Conservation (phyloP, 1,140 invertebrate genomes). For the Megalonaias nervosa region DNA sequence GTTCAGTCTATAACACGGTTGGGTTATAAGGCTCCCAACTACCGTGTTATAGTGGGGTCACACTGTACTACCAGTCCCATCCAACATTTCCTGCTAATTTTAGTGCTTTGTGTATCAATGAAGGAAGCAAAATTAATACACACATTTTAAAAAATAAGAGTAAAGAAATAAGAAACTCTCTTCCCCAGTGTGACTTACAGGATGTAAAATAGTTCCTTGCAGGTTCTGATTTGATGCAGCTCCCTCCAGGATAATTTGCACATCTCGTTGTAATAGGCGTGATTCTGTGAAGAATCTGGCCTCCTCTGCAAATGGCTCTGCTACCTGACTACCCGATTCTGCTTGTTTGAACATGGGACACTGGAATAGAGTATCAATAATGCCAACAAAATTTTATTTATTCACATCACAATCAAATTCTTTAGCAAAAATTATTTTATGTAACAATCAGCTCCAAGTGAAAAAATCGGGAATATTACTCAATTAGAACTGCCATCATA, state of each 20-base stretch:
- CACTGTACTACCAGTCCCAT: too few species aligned
- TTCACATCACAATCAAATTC: not conserved
- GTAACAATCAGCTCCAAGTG: too few species aligned
- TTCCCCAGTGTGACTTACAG: slow-evolving; percentile 74
- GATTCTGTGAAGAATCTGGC: slow-evolving; percentile 93
- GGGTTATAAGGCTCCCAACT: too few species aligned
- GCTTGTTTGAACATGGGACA: slow-evolving; percentile 85
- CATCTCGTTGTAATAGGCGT: slow-evolving; percentile 91
- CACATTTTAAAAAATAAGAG: too few species aligned
- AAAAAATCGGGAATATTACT: too few species aligned
- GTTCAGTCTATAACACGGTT: too few species aligned
- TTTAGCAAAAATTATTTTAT: not conserved
- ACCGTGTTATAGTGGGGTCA: too few species aligned
- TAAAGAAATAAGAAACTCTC: too few species aligned
- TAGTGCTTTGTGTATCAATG: too few species aligned
- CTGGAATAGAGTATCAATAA: slow-evolving; percentile 61
- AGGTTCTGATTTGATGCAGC: slow-evolving; percentile 88
- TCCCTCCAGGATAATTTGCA: slow-evolving; percentile 93
- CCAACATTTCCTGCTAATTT: too few species aligned
- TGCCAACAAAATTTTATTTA: not conserved
- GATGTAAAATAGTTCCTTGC: slow-evolving; percentile 95
- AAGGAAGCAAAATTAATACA: too few species aligned
- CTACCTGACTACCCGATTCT: slow-evolving; percentile 77
- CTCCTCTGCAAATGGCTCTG: slow-evolving; percentile 82
- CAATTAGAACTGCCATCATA: too few species aligned